Conservation (phyloP, 2,113 vertebrate genomes). For the Pteruthius melanotis region DNA sequence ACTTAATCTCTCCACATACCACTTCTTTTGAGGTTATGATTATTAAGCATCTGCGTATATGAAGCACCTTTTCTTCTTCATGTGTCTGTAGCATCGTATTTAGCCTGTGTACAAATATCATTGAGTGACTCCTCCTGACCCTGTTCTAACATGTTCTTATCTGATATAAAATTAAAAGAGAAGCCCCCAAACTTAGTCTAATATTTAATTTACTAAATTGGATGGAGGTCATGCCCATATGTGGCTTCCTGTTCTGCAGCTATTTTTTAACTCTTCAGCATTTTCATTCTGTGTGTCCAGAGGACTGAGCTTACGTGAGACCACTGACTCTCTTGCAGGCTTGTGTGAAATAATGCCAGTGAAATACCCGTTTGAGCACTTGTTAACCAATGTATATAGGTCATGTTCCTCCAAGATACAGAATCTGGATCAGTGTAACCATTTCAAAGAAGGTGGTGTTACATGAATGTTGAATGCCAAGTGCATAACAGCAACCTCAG, state of each 20-base stretch:
- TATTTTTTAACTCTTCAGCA: not conserved
- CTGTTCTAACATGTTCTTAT: not conserved
- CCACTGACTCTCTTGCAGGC: not conserved
- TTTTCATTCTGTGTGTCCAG: not conserved
- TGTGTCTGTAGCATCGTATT: not conserved
- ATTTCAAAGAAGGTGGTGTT: not conserved
- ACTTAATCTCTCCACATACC: not conserved
- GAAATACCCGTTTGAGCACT: constrained; percentile 69
- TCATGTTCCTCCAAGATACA: constrained; percentile 50
- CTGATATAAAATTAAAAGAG: not conserved
- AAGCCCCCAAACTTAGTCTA: not conserved
- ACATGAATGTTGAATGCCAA: not conserved
- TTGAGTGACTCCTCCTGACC: not conserved
- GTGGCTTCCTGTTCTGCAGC: not conserved
- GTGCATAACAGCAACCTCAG: not conserved
- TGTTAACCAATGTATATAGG: constrained; percentile 42
- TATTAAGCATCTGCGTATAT: not conserved
- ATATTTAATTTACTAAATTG: not conserved
- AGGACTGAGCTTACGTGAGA: not conserved
- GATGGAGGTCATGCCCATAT: not conserved
- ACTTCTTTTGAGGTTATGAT: not conserved
- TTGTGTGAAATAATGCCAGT: not conserved
- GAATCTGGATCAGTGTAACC: not conserved
- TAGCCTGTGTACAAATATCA: not conserved
- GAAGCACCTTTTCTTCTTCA: not conserved